Evolutionary conservation across 2,888 invertebrate species (phyloP).

Genomic region (Willowsia nigromaculata): DNA sequence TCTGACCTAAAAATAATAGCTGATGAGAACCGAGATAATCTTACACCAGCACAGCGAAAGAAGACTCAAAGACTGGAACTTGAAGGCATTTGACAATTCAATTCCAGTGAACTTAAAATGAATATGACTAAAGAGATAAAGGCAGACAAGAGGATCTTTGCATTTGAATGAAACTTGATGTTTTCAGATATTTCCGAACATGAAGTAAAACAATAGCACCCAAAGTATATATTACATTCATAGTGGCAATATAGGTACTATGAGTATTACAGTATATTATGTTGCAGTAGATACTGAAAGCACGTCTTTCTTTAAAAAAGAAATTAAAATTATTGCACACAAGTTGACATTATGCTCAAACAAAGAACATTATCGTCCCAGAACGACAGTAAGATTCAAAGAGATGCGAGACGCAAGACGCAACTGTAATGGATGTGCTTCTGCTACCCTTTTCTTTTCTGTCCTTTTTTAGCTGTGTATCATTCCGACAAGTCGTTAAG

Average conservation of each 20-base stretch:
- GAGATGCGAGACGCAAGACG: slow-evolving; percentile 9
- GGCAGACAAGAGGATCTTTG: background rate
- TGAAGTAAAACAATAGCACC: background rate
- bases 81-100: slow-evolving; percentile 58
- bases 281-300: background rate
- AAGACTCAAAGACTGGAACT: background rate
- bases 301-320: background rate
- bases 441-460: slow-evolving; percentile 49
- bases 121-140: slow-evolving; percentile 1
- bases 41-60: background rate
- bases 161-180: background rate
- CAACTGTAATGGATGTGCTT: slow-evolving; percentile 34
- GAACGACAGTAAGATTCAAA: slow-evolving; percentile 29
- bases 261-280: slow-evolving; percentile 12
- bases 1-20: slow-evolving; percentile 65
- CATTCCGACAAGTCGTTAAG: slow-evolving; percentile 57
- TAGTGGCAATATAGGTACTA: background rate
- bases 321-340: slow-evolving; percentile 67
- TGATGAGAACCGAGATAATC: slow-evolving; percentile 56
- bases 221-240: background rate
- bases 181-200: background rate
- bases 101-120: slow-evolving; percentile 53
- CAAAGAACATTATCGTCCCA: background rate
- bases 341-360: background rate
- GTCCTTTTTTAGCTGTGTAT: slow-evolving; percentile 23